A percentile compares a stretch with the other conserved stretches of the same genome.
These are phyloP conservation scores for Euclidia mi DNA, from an alignment of 2,888 invertebrate species.

Conservation along the genomic window DNA sequence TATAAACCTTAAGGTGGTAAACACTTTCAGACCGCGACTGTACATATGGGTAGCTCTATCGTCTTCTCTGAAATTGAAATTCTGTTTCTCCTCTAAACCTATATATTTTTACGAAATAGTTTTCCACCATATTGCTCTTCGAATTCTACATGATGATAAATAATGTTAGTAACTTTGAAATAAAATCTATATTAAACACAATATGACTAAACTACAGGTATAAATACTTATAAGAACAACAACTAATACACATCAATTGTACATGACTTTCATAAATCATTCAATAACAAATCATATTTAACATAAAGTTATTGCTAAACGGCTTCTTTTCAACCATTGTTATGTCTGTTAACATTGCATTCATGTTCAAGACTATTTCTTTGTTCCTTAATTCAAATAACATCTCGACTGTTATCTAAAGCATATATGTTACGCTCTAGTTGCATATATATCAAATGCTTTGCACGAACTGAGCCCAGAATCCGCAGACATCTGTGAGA, in stretches of 20 bases:
- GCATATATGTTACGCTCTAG: slow-evolving; percentile 17
- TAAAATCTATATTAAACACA: slow-evolving; percentile 11
- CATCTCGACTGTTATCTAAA: slow-evolving; percentile 30
- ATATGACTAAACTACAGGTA: slow-evolving; percentile 25
- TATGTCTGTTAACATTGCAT: slow-evolving; percentile 26
- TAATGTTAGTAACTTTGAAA: slow-evolving; percentile 9
- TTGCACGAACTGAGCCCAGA: slow-evolving; percentile 27
- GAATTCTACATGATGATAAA: slow-evolving; percentile 6
- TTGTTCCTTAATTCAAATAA: slow-evolving; percentile 27
- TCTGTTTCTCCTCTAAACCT: slow-evolving; percentile 28
- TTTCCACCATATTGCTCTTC: slow-evolving; percentile 14
- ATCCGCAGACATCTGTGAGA: slow-evolving; percentile 29
- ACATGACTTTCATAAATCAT: slow-evolving; percentile 46
- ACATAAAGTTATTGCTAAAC: slow-evolving; percentile 16
- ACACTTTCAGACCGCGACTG: no score
- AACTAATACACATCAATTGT: slow-evolving; percentile 43
- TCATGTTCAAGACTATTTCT: slow-evolving; percentile 11
- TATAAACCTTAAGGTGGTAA: no score
- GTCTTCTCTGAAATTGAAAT: slow-evolving; percentile 66
- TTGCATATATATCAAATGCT: slow-evolving; percentile 36
- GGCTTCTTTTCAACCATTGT: slow-evolving; percentile 36
- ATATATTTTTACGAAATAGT: slow-evolving; percentile 27
- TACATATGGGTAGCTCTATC: slow-evolving; percentile 76
- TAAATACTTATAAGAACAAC: slow-evolving; percentile 24
- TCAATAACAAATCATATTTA: slow-evolving; percentile 33